Base-by-base conservation (phyloP, 64 coral and sea anemone genomes). In the Pachyseris speciosa region DNA sequence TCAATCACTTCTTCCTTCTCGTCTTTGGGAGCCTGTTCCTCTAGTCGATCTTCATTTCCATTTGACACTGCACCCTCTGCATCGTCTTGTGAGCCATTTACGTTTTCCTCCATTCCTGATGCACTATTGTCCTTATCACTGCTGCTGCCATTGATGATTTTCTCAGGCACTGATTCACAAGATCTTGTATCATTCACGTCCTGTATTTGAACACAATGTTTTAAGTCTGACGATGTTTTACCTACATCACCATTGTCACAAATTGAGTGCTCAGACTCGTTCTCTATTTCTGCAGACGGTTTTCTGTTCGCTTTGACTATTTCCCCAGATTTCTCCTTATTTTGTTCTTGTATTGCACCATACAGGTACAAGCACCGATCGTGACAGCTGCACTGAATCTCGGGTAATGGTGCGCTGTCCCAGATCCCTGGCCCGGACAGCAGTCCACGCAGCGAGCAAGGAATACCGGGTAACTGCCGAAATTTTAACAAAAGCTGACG, bases 361-460 rank as follows among this genome's bases (percentile, higher is more conserved):
- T 38, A 25, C n/a, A 81, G 39, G 53, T 81, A 61, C 9, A 81
- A 32, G 13, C 77, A 81, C 24, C 31, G 60, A 34, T 63, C 32
- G 51, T 90, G 97, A 41, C 97, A 99, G 60, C 67, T 88, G 19
- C 97, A 99, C 67, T 99, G 90, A 58, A 99, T 90, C 42, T 86
- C 83, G 12, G 97, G 97, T 58, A 99, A 77, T 28, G 90, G 86
- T 37, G 97, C 97, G 43, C 97, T 99, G 80, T 99, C 97, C 97
- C 97, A 99, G 53, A 95, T 69, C 20, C 97, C 97, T 13, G 97
- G 97, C 0, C 97, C 97, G 22, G 97, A 99, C 22, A 99, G 72
- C 38, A 99, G 75, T 6, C 97, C 94, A 20, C 97, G 93, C 4
- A 99, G 73, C 49, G 93, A 92, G 27, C 97, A 99, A 17, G 97